phyloP scores from a whole-genome alignment of 1,140 invertebrate species.

The Orchesella cincta region DNA sequence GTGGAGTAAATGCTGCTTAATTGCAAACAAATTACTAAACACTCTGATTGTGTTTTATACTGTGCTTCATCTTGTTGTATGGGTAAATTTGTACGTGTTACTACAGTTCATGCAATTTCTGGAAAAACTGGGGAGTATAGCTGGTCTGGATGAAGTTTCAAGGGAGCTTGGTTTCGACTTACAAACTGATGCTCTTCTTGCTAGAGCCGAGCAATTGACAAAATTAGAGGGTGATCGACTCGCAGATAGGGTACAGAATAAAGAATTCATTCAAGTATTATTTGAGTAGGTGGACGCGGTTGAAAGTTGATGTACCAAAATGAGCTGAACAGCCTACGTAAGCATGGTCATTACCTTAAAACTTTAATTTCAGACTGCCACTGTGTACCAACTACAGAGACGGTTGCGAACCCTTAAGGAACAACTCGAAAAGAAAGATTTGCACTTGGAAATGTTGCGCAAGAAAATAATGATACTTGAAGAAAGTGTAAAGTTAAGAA shows the following conservation, averaged over 20 bases:
- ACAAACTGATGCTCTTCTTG: slow-evolving; percentile 73
- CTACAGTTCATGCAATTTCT: slow-evolving; percentile 71
- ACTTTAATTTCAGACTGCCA: slow-evolving; percentile 69
- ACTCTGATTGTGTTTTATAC: no score
- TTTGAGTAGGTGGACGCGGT: no score
- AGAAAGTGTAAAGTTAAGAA: slow-evolving; percentile 62
- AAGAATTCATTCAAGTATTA: no score
- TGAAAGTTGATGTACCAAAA: no score
- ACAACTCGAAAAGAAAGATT: slow-evolving; percentile 84
- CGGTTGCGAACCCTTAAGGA: slow-evolving; percentile 78
- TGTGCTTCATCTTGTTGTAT: no score
- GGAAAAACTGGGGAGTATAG: slow-evolving; percentile 69
- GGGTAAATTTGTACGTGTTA: no score
- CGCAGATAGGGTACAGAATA: slow-evolving; percentile 69
- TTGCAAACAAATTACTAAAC: slow-evolving; percentile 13
- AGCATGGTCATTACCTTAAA: no score
- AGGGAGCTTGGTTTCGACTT: slow-evolving; percentile 75
- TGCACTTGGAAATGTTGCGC: slow-evolving; percentile 83
- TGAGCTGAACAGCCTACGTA: no score
- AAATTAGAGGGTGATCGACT: slow-evolving; percentile 75
- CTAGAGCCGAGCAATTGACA: slow-evolving; percentile 73
- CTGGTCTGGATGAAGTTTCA: slow-evolving; percentile 76
- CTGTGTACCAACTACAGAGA: slow-evolving; percentile 80
- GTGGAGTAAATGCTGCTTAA: neutral
- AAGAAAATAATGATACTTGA: slow-evolving; percentile 77